Evolutionary conservation across 2,888 invertebrate genomes (phyloP).

Genomic region (Diaprepes abbreviatus): DNA sequence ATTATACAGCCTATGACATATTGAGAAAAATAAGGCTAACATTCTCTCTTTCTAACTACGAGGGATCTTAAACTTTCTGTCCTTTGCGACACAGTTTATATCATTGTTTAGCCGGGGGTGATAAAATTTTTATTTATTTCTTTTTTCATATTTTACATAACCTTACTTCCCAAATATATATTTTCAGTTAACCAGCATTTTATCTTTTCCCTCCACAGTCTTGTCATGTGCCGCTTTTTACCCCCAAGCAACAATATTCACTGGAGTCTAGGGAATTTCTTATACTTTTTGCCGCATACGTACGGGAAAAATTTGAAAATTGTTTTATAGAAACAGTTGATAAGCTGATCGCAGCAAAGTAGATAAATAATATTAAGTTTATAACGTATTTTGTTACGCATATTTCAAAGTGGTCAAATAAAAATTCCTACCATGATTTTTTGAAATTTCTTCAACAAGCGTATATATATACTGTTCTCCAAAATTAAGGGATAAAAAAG

Average conservation of each 20-base stretch:
- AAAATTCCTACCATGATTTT: too few species aligned
- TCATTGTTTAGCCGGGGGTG: neutral
- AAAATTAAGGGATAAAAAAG: too few species aligned
- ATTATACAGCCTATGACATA: too few species aligned
- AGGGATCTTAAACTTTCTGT: too few species aligned
- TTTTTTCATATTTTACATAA: neutral
- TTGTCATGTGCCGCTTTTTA: neutral
- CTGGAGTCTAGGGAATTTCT: constrained; percentile 1
- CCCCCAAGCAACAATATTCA: constrained; percentile 9
- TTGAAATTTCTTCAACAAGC: too few species aligned
- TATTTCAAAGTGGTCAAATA: too few species aligned
- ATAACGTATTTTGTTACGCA: too few species aligned
- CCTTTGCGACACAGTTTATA: too few species aligned
- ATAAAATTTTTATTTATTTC: constrained; percentile 1
- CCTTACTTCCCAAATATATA: neutral
- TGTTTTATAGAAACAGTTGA: neutral
- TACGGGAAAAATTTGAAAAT: neutral
- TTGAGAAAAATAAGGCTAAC: too few species aligned
- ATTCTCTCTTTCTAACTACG: too few species aligned
- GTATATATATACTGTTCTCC: too few species aligned
- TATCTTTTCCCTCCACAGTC: neutral
- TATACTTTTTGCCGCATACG: neutral
- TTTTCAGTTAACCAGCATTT: constrained; percentile 4
- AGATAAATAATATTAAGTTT: neutral
- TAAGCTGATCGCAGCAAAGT: neutral